Percentiles rank a stretch among this genome's conserved stretches.
Evolutionary conservation across 2,888 invertebrate genomes (phyloP).

Genomic region (Drosophila austrosaltans): DNA sequence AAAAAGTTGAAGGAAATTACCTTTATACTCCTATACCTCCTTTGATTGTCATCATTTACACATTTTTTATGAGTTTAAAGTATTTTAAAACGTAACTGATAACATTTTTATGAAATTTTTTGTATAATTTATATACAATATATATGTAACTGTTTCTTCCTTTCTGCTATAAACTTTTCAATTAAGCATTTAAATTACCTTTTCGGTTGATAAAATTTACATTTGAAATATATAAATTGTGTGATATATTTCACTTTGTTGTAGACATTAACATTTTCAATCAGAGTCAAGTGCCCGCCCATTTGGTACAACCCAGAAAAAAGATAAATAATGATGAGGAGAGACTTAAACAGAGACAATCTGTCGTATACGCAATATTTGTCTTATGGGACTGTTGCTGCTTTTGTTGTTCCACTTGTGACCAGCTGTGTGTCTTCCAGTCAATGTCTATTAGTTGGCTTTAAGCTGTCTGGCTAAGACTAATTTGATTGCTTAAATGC

Average conservation of each 20-base stretch:
- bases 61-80: not conserved
- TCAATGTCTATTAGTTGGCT: slow-evolving; percentile 40
- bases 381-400: slow-evolving; percentile 1
- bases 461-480: slow-evolving; percentile 36
- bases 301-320: slow-evolving; percentile 8
- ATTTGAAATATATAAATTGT: slow-evolving; percentile 37
- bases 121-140: not conserved
- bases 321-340: slow-evolving; percentile 29
- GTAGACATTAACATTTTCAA: slow-evolving; percentile 20
- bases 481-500: slow-evolving; percentile 45
- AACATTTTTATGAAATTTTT: not conserved
- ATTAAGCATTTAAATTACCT: slow-evolving; percentile 34
- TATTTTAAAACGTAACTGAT: not conserved
- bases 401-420: slow-evolving; percentile 21
- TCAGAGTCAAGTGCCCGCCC: slow-evolving; percentile 15
- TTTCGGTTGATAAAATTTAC: slow-evolving; percentile 25
- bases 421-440: slow-evolving; percentile 22
- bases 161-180: slow-evolving; percentile 24
- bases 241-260: slow-evolving; percentile 29
- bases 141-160: not conserved
- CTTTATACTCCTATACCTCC: not conserved
- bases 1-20: not conserved
- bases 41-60: not conserved
- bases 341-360: slow-evolving; percentile 19
- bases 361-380: slow-evolving; percentile 30